Conservation (phyloP, 2,797 vertebrate genomes). For the Pseudochromis fuscus region DNA sequence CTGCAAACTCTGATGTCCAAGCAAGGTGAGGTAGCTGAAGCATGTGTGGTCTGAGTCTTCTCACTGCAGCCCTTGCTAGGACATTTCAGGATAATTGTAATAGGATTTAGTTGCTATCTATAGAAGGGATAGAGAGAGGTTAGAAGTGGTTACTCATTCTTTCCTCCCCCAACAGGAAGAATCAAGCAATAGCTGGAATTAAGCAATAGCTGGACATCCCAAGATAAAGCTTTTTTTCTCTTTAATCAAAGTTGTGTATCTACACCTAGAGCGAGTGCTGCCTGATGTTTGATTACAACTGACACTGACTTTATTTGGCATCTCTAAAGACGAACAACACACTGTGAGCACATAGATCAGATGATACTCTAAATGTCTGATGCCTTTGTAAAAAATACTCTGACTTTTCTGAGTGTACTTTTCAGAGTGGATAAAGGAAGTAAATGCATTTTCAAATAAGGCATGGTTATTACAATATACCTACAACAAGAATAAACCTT, state of each 20-base stretch:
- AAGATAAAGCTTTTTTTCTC: background rate
- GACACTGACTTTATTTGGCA: background rate
- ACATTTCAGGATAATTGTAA: conserved; percentile 90
- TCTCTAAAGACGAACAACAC: background rate
- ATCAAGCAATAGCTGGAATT: conserved; percentile 64
- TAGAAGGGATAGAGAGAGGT: conserved; percentile 87
- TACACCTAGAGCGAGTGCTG: background rate
- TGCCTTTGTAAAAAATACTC: background rate
- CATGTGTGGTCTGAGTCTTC: conserved; percentile 55
- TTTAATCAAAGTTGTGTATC: background rate
- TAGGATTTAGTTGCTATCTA: conserved; percentile 89
- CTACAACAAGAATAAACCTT: too few species aligned
- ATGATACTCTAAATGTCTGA: background rate
- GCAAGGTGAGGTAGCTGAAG: conserved; percentile 31
- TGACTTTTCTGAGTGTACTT: too few species aligned
- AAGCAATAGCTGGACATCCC: background rate
- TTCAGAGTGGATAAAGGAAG: background rate
- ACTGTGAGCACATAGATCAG: background rate
- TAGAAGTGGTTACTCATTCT: conserved; percentile 88
- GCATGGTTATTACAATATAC: too few species aligned
- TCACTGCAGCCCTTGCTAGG: conserved; percentile 77
- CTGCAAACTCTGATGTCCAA: background rate
- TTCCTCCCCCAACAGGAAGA: conserved; percentile 80
- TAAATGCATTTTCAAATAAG: too few species aligned
- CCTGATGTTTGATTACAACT: background rate